phyloP scores from a whole-genome alignment of 1,140 invertebrate species.

The Ceratosolen fusciceps region DNA sequence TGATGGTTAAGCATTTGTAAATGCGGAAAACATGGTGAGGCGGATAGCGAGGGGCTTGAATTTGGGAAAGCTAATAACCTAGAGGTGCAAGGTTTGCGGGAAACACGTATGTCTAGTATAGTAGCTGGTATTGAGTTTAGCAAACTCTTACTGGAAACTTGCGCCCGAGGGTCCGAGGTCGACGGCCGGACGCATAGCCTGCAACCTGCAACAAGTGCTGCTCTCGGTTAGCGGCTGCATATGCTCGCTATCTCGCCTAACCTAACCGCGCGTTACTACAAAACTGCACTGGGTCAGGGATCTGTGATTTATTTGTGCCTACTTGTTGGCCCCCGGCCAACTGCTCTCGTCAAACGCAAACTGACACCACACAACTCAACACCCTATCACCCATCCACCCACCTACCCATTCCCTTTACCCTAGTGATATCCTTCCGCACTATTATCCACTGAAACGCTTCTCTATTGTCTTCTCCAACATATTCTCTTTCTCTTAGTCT shows the following conservation, averaged over 20 bases:
- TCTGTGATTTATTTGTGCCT: conserved; percentile 68
- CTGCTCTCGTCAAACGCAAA: background rate
- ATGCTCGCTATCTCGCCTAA: conserved; percentile 35
- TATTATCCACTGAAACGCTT: background rate
- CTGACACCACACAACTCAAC: background rate
- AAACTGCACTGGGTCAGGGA: conserved; percentile 72
- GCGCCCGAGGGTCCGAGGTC: conserved; percentile 61
- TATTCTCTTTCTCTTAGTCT: too few relatives aligned
- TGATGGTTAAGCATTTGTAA: background rate
- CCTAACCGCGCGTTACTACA: conserved; percentile 62
- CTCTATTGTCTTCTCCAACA: background rate
- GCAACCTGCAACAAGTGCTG: conserved; percentile 66
- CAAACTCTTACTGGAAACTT: background rate
- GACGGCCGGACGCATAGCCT: conserved; percentile 62
- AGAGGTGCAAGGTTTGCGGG: background rate
- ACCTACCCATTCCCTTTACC: background rate
- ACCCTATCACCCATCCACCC: background rate
- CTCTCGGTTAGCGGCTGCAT: conserved; percentile 13
- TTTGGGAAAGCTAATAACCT: background rate
- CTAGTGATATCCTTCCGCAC: background rate
- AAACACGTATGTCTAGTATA: background rate
- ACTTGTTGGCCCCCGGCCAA: conserved; percentile 65
- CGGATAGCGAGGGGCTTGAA: background rate
- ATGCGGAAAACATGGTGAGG: background rate
- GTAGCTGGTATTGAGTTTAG: background rate